A percentile compares a stretch with the other conserved stretches of the same genome.
These are phyloP conservation scores for Spodoptera litura DNA, from an alignment of 1,140 invertebrate species.

Conservation along the genomic window DNA sequence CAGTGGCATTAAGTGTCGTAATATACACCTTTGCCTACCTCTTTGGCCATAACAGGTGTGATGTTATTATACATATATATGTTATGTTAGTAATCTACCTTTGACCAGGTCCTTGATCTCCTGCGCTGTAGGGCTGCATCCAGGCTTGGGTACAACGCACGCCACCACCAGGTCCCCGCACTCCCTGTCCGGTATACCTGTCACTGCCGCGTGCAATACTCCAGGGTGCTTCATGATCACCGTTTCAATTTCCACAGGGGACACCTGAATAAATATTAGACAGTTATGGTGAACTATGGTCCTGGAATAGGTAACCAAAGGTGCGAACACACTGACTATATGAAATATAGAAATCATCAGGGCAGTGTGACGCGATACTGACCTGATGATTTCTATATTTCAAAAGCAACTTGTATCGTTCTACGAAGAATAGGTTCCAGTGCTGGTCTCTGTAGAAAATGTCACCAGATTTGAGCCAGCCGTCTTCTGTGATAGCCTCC, in stretches of 20 bases:
- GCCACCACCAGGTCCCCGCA: slow-evolving; percentile 88
- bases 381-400: slow-evolving; percentile 53
- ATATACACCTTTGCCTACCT: too few relatives aligned
- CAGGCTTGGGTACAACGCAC: slow-evolving; percentile 85
- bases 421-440: slow-evolving; percentile 42
- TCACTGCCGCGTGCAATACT: slow-evolving; percentile 89
- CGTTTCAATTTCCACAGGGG: slow-evolving; percentile 87
- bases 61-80: too few relatives aligned
- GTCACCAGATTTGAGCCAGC: slow-evolving; percentile 50
- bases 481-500: slow-evolving; percentile 34
- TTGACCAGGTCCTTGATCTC: slow-evolving; percentile 77
- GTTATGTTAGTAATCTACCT: slow-evolving; percentile 18
- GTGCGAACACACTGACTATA: too few relatives aligned
- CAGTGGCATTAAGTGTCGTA: too few relatives aligned
- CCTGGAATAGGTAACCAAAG: too few relatives aligned
- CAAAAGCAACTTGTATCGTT: slow-evolving; percentile 46
- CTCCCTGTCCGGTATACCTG: slow-evolving; percentile 87
- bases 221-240: slow-evolving; percentile 88
- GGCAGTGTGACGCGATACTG: too few relatives aligned
- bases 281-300: too few relatives aligned
- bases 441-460: slow-evolving; percentile 50
- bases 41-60: too few relatives aligned
- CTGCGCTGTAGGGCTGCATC: slow-evolving; percentile 67
- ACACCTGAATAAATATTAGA: slow-evolving; percentile 55
- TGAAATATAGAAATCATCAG: too few relatives aligned